phyloP scores from a whole-genome alignment of 37 sponge, comb jelly and placozoan genomes.

The Eunapius fragilis region DNA sequence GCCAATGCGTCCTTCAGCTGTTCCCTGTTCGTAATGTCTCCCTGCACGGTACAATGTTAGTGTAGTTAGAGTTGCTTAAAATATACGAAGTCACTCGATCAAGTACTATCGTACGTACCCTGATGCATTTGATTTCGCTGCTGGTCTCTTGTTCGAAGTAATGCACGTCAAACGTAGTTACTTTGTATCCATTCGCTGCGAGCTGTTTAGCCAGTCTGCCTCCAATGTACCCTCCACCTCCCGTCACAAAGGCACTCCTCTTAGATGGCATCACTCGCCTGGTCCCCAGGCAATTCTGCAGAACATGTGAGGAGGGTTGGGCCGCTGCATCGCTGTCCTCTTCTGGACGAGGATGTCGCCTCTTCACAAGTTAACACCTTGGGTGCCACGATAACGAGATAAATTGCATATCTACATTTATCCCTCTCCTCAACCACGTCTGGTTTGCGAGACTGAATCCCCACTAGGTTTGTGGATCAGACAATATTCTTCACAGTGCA shows the following conservation, averaged over 20 bases:
- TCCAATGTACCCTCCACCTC: conserved; percentile 82
- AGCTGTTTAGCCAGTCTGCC: conserved; percentile 26
- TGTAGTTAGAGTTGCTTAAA: background rate
- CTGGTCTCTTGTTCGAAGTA: conserved; percentile 8
- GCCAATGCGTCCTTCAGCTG: conserved; percentile 15
- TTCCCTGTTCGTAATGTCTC: conserved; percentile 46
- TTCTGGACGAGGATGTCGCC: too few relatives aligned
- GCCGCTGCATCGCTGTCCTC: too few relatives aligned
- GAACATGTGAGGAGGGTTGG: too few relatives aligned
- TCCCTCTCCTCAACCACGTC: too few relatives aligned
- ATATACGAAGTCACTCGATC: background rate
- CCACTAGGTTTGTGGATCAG: too few relatives aligned
- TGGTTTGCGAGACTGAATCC: too few relatives aligned
- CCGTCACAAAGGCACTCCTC: conserved; percentile 63
- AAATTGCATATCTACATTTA: too few relatives aligned
- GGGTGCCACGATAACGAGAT: too few relatives aligned
- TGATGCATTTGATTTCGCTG: background rate
- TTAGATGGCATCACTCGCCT: conserved; percentile 38
- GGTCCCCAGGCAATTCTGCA: too few relatives aligned
- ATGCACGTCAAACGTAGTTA: conserved; percentile 51
- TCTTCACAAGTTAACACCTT: too few relatives aligned
- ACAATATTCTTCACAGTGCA: too few relatives aligned
- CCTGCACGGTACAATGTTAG: conserved; percentile 19
- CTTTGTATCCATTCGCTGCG: conserved; percentile 37
- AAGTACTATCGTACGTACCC: background rate